phyloP scores from a whole-genome alignment of 2,113 vertebrate species.

The Arenaria interpres region DNA sequence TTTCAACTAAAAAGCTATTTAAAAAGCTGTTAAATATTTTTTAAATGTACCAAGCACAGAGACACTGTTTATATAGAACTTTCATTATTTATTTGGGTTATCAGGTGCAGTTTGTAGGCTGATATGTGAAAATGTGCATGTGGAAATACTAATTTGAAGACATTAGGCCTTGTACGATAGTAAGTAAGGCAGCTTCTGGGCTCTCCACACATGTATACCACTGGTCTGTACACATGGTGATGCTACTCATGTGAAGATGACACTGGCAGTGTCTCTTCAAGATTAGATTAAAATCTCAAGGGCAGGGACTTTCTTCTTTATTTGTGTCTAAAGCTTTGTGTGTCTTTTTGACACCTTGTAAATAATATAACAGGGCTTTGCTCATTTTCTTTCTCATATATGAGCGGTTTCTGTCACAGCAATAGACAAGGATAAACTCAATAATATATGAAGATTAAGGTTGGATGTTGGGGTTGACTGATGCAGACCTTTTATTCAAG shows the following conservation, averaged over 20 bases:
- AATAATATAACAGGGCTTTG: background rate
- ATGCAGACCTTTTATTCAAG: conserved; percentile 11
- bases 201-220: background rate
- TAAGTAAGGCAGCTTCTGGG: background rate
- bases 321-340: background rate
- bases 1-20: background rate
- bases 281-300: background rate
- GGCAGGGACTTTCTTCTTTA: background rate
- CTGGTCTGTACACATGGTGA: background rate
- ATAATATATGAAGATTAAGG: conserved; percentile 17
- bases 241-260: background rate
- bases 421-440: background rate
- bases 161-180: background rate
- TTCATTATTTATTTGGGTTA: background rate
- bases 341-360: background rate
- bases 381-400: background rate
- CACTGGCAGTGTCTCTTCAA: background rate
- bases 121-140: background rate
- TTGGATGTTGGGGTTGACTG: background rate
- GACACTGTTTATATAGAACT: background rate
- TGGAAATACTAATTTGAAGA: background rate
- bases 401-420: conserved; percentile 2
- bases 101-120: background rate
- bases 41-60: background rate
- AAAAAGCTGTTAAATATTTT: background rate